phyloP scores from a whole-genome alignment of 64 coral and sea anemone species.

The Catalaphyllia jardinei region DNA sequence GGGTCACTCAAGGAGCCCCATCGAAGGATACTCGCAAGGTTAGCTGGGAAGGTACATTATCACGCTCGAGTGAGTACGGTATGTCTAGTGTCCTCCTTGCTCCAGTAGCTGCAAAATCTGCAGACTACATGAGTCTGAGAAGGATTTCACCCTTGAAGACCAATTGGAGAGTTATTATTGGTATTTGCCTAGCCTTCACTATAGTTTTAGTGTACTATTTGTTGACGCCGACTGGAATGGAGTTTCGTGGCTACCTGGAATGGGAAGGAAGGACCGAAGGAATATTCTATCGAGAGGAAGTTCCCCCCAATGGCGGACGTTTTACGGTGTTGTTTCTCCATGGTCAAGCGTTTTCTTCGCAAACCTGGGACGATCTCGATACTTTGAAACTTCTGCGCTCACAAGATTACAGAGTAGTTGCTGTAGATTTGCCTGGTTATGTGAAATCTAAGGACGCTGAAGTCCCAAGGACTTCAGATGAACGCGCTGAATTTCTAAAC shows the following conservation, averaged over 20 bases:
- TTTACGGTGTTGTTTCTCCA: conserved; percentile 78
- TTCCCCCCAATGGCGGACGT: background rate
- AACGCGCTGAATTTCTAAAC: conserved; percentile 63
- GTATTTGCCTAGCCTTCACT: conserved; percentile 10
- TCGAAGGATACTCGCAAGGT: no score
- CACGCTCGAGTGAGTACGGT: background rate
- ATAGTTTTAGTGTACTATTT: conserved; percentile 7
- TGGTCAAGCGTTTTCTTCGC: conserved; percentile 72
- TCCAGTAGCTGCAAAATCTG: background rate
- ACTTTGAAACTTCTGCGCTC: conserved; percentile 70
- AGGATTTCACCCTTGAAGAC: background rate
- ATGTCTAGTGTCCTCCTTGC: conserved; percentile 14
- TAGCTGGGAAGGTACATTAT: background rate
- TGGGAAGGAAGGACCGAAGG: conserved; percentile 6
- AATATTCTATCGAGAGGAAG: conserved; percentile 15
- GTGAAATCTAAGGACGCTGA: conserved; percentile 64
- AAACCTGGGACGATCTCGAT: conserved; percentile 75
- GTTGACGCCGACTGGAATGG: conserved; percentile 12
- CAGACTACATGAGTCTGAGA: background rate
- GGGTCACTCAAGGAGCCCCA: no score
- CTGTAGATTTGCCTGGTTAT: conserved; percentile 79
- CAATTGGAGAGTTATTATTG: conserved; percentile 34
- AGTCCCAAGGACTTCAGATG: conserved; percentile 21
- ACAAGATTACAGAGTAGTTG: conserved; percentile 72
- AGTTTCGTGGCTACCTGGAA: conserved; percentile 1